Evolutionary conservation across 2,113 vertebrate genomes (phyloP), one percentile per base, ranked within the genome.

Genomic region (Caracal caracal): DNA sequence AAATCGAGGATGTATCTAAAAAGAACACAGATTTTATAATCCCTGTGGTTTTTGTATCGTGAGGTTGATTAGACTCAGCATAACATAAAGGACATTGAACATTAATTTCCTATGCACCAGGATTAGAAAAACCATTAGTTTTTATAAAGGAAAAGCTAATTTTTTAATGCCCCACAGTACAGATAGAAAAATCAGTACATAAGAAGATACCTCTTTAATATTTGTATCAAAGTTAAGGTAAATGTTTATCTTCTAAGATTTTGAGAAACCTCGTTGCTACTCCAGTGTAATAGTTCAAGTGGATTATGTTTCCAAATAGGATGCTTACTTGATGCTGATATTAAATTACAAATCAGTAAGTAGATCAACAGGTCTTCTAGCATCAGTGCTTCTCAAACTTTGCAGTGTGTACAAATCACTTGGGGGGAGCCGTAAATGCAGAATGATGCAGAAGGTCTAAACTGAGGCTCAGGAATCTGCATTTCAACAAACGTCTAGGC

Each of bases 61-160:
- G 37, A 80, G 1, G 30, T 16, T 71, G 47, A 93, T 10, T 40
- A 13, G 24, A 82, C 19, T 82, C 37, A 65, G 35, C 15, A 68
- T 59, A 47, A 75, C 43, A 88, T 91, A 73, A 5, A 51, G 35
- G 63, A 68, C 33, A 63, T 3, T 73, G 17, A 79, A 26, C 35
- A 90, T 73, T 9, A 78, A 66, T 96, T 95, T 94, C 65, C 82
- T 65, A 16, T 70, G 51, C 0, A 56, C 4, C 22, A 81, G 33
- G 10, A 51, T 80, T 86, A 94, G 61, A 43, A 68, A 81, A 88
- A 78, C 10, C 28, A 88, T 40, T 28, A 40, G 13, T 16, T 93
- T 96, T 85, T 71, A 76, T 73, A 91, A 91, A 91, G 20, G 56
- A 95, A 70, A 26, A 82, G 17, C 16, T 95, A 78, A 8, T 63